phyloP scores from a whole-genome alignment of 2,797 vertebrate species.

The Caiman crocodilus region DNA sequence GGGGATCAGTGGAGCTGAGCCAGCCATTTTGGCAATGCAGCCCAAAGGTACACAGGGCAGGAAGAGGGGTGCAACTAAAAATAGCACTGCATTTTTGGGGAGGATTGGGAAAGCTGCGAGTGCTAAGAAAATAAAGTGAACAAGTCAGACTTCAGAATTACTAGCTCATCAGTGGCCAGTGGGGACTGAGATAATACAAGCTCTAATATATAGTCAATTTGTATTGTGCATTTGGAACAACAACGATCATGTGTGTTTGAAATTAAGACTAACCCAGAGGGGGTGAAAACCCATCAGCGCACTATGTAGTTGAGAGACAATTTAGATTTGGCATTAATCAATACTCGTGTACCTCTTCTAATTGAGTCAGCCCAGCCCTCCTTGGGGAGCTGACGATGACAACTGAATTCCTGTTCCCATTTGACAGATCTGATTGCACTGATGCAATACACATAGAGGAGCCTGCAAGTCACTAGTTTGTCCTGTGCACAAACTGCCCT shows the following conservation, averaged over 20 bases:
- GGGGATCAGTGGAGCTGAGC: not conserved
- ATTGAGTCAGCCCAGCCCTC: conserved; percentile 57
- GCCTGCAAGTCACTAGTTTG: conserved; percentile 27
- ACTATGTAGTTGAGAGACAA: not conserved
- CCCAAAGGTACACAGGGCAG: not conserved
- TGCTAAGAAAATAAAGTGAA: not conserved
- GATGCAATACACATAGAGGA: conserved; percentile 10
- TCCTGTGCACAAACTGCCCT: not conserved
- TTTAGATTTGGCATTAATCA: conserved; percentile 63
- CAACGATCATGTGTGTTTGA: conserved; percentile 29
- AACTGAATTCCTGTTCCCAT: not conserved
- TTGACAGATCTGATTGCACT: conserved; percentile 56
- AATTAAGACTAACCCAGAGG: conserved; percentile 69
- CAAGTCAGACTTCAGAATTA: conserved; percentile 39
- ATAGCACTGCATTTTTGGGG: conserved; percentile 25
- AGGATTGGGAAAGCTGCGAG: not conserved
- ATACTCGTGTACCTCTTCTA: conserved; percentile 54
- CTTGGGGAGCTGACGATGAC: conserved; percentile 45
- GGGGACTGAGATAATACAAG: conserved; percentile 30
- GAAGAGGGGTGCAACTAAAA: not conserved
- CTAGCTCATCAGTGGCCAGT: conserved; percentile 43
- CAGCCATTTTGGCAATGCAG: fast-evolving
- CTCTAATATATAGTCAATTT: conserved; percentile 58
- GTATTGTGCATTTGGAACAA: conserved; percentile 45
- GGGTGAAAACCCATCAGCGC: conserved; percentile 32